Percentiles rank a stretch among this genome's conserved stretches.
These are phyloP conservation scores for Ligdia adustata DNA, from an alignment of 2,888 invertebrate genomes.

Conservation along the genomic window DNA sequence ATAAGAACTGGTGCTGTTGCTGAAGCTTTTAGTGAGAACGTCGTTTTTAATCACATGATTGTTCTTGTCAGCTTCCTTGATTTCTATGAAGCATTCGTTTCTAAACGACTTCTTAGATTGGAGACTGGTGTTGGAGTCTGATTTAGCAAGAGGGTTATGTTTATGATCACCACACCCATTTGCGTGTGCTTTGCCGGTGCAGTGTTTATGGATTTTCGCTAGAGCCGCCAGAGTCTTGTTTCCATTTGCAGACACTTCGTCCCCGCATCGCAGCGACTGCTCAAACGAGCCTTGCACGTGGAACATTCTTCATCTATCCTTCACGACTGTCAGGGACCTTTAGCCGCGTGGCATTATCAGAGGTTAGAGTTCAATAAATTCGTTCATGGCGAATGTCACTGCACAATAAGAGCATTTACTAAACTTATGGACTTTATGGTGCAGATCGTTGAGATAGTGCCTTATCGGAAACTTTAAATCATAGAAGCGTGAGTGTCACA, in stretches of 20 bases:
- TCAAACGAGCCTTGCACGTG: conserved; percentile 83
- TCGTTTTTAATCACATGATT: conserved; percentile 57
- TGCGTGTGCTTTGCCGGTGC: conserved; percentile 90
- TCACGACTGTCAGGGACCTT: conserved; percentile 56
- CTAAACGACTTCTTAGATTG: conserved; percentile 73
- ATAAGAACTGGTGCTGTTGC: conserved; percentile 86
- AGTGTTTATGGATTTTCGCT: conserved; percentile 87
- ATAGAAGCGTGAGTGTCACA: conserved; percentile 48
- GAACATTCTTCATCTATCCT: conserved; percentile 72
- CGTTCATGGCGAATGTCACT: conserved; percentile 68
- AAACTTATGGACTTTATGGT: conserved; percentile 50
- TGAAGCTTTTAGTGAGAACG: conserved; percentile 76
- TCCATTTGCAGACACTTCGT: conserved; percentile 72
- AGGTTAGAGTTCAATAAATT: conserved; percentile 61
- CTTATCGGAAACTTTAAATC: conserved; percentile 45
- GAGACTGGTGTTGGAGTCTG: conserved; percentile 74
- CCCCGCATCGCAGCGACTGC: conserved; percentile 83
- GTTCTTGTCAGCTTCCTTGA: conserved; percentile 65
- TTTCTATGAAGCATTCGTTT: conserved; percentile 73
- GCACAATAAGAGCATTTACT: conserved; percentile 63
- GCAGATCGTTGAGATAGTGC: conserved; percentile 64
- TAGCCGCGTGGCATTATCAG: conserved; percentile 61
- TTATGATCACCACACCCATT: conserved; percentile 86
- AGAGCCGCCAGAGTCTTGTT: conserved; percentile 80
- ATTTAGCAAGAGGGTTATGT: conserved; percentile 71